Conservation (phyloP, 2,113 vertebrate species). For the Acrocephalus kingi region DNA sequence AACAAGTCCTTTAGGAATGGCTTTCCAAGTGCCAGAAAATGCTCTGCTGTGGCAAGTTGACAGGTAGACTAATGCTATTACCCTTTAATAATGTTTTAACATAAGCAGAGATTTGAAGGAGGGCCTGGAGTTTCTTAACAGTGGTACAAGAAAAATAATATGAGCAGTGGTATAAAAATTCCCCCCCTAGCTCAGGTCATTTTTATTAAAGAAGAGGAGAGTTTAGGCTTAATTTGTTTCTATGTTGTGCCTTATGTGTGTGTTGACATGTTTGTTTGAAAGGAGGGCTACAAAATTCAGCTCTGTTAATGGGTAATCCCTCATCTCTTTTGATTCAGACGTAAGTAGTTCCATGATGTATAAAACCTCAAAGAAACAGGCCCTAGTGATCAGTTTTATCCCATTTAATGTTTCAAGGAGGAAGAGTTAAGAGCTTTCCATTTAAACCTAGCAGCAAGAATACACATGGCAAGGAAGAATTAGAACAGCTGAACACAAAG, state of each 20-base stretch:
- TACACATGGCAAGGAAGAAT: not conserved
- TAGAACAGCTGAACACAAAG: not conserved
- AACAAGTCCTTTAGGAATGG: conserved; percentile 17
- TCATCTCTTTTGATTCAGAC: not conserved
- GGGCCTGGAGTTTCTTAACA: not conserved
- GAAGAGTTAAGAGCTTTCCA: not conserved
- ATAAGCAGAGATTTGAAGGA: not conserved
- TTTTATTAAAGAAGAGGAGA: not conserved
- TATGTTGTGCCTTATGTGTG: not conserved
- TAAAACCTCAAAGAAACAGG: not conserved
- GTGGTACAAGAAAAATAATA: not conserved
- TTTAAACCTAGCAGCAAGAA: not conserved
- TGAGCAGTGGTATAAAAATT: not conserved
- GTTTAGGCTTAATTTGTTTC: not conserved
- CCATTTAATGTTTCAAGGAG: not conserved
- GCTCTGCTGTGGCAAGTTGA: not conserved
- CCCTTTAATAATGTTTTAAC: not conserved
- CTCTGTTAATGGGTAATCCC: not conserved
- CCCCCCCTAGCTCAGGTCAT: fast-evolving
- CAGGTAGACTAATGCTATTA: not conserved
- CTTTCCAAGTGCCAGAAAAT: not conserved
- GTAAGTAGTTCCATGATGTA: not conserved
- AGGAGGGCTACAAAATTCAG: not conserved
- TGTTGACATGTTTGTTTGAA: not conserved
- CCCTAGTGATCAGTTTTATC: not conserved